A percentile compares a stretch with the other conserved stretches of the same genome.
Conservation (phyloP, 2,888 invertebrate genomes). For the Drosophila atripex region DNA sequence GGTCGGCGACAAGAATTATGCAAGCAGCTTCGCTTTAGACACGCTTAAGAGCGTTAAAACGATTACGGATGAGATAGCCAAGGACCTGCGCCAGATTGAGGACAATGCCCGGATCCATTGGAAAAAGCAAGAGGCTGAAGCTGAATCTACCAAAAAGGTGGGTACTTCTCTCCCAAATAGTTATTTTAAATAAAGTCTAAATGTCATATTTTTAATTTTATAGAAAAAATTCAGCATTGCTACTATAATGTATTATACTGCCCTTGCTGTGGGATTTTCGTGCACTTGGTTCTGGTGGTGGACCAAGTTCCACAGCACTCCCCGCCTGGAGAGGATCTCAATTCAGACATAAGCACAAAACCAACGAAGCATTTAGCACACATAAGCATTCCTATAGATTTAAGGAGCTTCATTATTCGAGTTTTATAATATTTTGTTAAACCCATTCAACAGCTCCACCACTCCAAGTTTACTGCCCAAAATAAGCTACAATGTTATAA, state of each 20-base stretch:
- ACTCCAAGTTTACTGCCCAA: neutral
- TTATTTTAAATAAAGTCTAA: neutral
- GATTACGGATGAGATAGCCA: constrained; percentile 62
- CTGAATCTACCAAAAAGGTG: constrained; percentile 17
- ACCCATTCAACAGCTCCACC: constrained; percentile 6
- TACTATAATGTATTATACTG: constrained; percentile 47
- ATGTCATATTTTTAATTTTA: constrained; percentile 5
- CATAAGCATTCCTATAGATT: constrained; percentile 14
- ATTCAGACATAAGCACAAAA: constrained; percentile 44
- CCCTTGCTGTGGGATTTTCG: constrained; percentile 53
- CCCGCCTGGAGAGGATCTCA: constrained; percentile 45
- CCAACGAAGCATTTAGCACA: constrained; percentile 21
- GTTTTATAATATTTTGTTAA: neutral
- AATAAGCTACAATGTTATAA: neutral
- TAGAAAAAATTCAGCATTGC: constrained; percentile 51
- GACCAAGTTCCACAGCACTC: constrained; percentile 39
- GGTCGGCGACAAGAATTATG: constrained; percentile 82
- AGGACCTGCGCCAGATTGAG: constrained; percentile 13
- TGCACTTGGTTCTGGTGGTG: constrained; percentile 72
- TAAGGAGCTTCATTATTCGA: constrained; percentile 9
- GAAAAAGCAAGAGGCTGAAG: constrained; percentile 7
- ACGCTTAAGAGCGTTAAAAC: constrained; percentile 74
- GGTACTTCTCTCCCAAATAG: neutral
- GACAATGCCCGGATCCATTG: constrained; percentile 5
- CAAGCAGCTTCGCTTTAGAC: constrained; percentile 82